Conservation (phyloP, 2,888 invertebrate genomes). For the Lasioglossum malachurum region DNA sequence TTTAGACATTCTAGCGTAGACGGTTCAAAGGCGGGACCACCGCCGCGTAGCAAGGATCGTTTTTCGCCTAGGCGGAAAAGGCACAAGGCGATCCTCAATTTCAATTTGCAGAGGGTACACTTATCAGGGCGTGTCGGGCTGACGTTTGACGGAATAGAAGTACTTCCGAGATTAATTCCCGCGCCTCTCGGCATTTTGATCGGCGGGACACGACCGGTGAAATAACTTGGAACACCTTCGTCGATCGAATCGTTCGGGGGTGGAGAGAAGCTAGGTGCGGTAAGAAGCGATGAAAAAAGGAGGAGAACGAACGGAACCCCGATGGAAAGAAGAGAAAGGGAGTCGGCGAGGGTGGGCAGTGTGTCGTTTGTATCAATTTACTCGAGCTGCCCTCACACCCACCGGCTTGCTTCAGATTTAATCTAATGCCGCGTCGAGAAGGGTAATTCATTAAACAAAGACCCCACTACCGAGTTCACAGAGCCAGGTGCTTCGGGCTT, state of each 20-base stretch:
- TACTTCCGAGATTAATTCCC: conserved; percentile 71
- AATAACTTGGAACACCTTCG: conserved; percentile 74
- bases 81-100: conserved; percentile 64
- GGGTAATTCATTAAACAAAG: conserved; percentile 78
- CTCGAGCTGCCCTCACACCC: conserved; percentile 68
- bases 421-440: conserved; percentile 76
- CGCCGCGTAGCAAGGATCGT: neutral
- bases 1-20: neutral
- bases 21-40: neutral
- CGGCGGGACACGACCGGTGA: conserved; percentile 69
- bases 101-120: conserved; percentile 70
- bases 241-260: conserved; percentile 37
- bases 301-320: conserved; percentile 5
- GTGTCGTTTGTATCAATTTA: conserved; percentile 82
- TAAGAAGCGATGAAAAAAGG: neutral
- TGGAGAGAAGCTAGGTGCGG: neutral
- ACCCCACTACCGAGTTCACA: conserved; percentile 55
- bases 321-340: conserved; percentile 25
- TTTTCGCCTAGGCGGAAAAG: conserved; percentile 25
- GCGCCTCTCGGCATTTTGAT: conserved; percentile 69
- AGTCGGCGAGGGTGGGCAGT: conserved; percentile 63
- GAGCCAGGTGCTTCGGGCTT: conserved; percentile 29
- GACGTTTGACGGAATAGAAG: conserved; percentile 72
- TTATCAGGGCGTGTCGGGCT: conserved; percentile 68
- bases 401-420: conserved; percentile 76